Conservation (phyloP, 2,888 invertebrate genomes). For the Anthrax anthrax region DNA sequence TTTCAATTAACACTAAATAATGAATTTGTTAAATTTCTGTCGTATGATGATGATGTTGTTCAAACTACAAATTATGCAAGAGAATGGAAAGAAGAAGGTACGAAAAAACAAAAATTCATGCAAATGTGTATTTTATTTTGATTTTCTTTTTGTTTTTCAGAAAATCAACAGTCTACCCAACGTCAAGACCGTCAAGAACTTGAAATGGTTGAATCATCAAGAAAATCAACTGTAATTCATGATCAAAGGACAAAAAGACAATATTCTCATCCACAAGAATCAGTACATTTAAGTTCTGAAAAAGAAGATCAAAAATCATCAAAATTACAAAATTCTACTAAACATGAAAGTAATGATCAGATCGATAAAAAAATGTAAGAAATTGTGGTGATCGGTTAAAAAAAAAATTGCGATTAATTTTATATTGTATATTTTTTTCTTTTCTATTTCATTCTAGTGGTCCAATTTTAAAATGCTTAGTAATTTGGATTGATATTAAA, state of each 20-base stretch:
- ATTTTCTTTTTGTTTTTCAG: neutral
- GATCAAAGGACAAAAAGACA: conserved; percentile 13
- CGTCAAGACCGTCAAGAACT: neutral
- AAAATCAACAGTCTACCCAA: neutral
- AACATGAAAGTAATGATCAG: neutral
- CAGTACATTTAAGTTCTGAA: conserved; percentile 32
- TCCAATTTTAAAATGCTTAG: conserved; percentile 8
- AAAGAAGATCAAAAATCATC: conserved; percentile 21
- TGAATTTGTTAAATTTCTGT: conserved; percentile 48
- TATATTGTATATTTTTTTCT: too few species aligned
- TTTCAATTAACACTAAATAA: conserved; percentile 46
- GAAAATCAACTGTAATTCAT: conserved; percentile 13
- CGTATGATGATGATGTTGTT: conserved; percentile 34
- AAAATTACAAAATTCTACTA: neutral
- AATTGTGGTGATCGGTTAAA: too few species aligned
- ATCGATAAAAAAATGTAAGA: too few species aligned
- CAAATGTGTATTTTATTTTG: too few species aligned
- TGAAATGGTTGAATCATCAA: neutral
- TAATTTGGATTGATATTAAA: conserved; percentile 19
- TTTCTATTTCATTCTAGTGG: conserved; percentile 4
- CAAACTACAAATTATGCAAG: too few species aligned
- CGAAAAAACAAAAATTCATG: neutral
- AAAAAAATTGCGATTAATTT: too few species aligned
- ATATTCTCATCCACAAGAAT: conserved; percentile 27
- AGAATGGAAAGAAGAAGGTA: neutral